phyloP scores from a whole-genome alignment of 2,888 invertebrate species.

The Hirtodrosophila alboralis region DNA sequence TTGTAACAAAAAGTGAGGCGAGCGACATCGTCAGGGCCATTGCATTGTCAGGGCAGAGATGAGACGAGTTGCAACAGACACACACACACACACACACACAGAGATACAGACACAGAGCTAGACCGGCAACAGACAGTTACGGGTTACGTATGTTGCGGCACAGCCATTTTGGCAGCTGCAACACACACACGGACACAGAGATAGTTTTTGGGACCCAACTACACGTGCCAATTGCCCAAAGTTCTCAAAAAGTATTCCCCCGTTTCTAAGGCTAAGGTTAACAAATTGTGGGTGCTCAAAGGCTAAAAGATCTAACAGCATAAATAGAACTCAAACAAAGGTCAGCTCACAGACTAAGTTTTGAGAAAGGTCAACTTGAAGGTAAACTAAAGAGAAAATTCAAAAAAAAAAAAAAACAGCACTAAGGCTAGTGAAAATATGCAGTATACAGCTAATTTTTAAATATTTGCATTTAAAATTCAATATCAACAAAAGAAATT shows the following conservation, averaged over 20 bases:
- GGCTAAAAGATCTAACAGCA: conserved; percentile 40
- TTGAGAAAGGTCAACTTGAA: conserved; percentile 32
- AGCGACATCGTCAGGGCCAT: conserved; percentile 58
- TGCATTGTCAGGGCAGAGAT: conserved; percentile 43
- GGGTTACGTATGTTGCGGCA: conserved; percentile 38
- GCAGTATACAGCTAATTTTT: not conserved
- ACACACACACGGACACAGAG: conserved; percentile 4
- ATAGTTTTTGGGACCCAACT: conserved; percentile 46
- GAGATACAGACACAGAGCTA: conserved; percentile 33
- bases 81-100: conserved; percentile 26
- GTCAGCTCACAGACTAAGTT: conserved; percentile 23
- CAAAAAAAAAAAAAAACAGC: conserved; percentile 1
- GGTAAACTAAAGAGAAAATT: conserved; percentile 18
- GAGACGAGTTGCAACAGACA: conserved; percentile 13
- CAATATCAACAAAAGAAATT: no score
- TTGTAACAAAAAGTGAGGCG: conserved; percentile 69
- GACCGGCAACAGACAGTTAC: conserved; percentile 73
- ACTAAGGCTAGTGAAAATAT: conserved; percentile 22
- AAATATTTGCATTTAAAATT: no score
- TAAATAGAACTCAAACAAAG: conserved; percentile 23
- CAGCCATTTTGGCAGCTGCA: conserved; percentile 48
- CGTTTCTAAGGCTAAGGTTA: conserved; percentile 44
- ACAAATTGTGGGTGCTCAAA: conserved; percentile 9
- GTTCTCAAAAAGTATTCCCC: conserved; percentile 1
- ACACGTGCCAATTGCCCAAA: conserved; percentile 68